phyloP scores from a whole-genome alignment of 2,113 vertebrate species.

The Porphyrio hochstetteri region DNA sequence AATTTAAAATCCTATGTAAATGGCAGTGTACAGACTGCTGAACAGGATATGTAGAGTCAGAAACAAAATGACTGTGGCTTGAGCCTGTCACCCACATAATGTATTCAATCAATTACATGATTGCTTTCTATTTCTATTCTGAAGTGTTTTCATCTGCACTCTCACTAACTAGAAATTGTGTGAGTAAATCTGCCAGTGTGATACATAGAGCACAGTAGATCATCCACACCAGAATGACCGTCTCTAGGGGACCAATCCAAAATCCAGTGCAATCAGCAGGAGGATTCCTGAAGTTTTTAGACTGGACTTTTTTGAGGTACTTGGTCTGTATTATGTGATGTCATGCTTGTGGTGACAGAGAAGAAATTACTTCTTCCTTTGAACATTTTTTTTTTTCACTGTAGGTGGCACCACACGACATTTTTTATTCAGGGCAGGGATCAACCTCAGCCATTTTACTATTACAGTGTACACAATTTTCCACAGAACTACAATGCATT shows the following conservation, averaged over 20 bases:
- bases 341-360: background rate
- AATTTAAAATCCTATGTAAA: background rate
- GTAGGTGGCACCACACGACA: background rate
- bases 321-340: background rate
- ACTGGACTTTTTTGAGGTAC: background rate
- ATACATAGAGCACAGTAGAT: background rate
- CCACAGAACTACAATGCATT: background rate
- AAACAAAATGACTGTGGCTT: conserved; percentile 41
- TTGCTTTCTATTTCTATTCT: conserved; percentile 41
- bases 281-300: background rate
- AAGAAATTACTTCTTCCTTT: conserved; percentile 16
- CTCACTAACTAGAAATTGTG: background rate
- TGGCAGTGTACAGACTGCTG: background rate
- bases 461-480: background rate
- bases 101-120: conserved; percentile 37
- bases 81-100: conserved; percentile 40
- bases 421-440: conserved; percentile 17
- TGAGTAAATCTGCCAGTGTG: conserved; percentile 55
- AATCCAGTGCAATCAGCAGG: background rate
- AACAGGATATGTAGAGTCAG: conserved; percentile 26
- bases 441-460: background rate
- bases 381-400: conserved; percentile 27
- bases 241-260: background rate
- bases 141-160: conserved; percentile 52
- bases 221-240: background rate